A percentile compares a stretch with the other conserved stretches of the same genome.
Evolutionary conservation across 2,888 invertebrate genomes (phyloP).

Genomic region (Meganola albula): DNA sequence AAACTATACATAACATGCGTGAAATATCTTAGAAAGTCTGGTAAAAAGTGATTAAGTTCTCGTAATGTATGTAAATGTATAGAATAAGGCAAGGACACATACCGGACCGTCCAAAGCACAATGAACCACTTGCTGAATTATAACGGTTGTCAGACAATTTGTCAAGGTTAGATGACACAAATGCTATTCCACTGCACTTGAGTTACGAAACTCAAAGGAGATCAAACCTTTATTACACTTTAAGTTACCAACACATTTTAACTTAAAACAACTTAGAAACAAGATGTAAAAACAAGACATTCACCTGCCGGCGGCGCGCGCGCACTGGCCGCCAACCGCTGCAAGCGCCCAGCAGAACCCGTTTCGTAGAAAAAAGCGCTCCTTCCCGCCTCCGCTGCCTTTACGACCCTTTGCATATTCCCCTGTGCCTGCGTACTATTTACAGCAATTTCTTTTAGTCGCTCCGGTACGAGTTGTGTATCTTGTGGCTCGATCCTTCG

Average conservation of each 20-base stretch:
- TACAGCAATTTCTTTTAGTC: constrained; percentile 54
- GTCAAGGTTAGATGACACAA: constrained; percentile 48
- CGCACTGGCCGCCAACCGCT: constrained; percentile 81
- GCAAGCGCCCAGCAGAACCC: constrained; percentile 76
- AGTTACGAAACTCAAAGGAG: constrained; percentile 30
- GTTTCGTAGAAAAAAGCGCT: constrained; percentile 79
- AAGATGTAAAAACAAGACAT: constrained; percentile 51
- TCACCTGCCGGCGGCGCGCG: constrained; percentile 72
- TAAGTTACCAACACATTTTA: constrained; percentile 24
- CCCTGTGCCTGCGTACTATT: constrained; percentile 51
- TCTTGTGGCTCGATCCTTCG: constrained; percentile 43
- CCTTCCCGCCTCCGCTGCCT: constrained; percentile 64
- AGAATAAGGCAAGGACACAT: constrained; percentile 52
- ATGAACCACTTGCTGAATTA: constrained; percentile 49
- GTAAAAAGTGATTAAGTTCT: constrained; percentile 10
- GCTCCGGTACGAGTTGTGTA: constrained; percentile 69
- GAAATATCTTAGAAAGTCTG: no score
- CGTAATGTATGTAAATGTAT: constrained; percentile 16
- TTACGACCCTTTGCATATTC: constrained; percentile 68
- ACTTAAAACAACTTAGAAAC: constrained; percentile 34
- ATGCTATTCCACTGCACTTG: constrained; percentile 51
- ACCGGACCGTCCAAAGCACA: constrained; percentile 51
- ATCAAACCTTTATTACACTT: constrained; percentile 25
- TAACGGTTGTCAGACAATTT: constrained; percentile 60
- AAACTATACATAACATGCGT: no score